phyloP scores from a whole-genome alignment of 2,113 vertebrate species.

The Sorex fumeus region DNA sequence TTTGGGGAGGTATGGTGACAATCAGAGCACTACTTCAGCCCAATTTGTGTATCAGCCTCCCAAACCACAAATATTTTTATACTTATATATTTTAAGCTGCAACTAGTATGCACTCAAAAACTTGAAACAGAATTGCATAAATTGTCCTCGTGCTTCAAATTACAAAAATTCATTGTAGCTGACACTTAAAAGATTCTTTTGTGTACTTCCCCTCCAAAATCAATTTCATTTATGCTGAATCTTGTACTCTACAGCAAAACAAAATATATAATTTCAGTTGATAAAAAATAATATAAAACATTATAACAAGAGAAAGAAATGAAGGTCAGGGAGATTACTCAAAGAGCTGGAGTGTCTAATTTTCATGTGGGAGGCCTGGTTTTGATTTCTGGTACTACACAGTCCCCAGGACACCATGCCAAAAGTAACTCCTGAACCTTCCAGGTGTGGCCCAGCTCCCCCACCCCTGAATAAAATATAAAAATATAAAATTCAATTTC shows the following conservation, averaged over 20 bases:
- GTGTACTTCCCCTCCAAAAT: constrained; percentile 33
- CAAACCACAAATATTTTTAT: constrained; percentile 75
- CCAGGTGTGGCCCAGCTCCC: too few relatives aligned
- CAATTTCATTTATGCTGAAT: constrained; percentile 35
- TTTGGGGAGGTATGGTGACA: constrained; percentile 95
- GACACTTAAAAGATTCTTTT: constrained; percentile 39
- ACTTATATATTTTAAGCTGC: background rate
- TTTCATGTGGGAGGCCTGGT: too few relatives aligned
- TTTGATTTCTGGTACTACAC: too few relatives aligned
- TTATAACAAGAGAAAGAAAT: too few relatives aligned
- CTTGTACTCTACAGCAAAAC: background rate
- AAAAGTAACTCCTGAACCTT: too few relatives aligned
- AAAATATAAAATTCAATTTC: constrained; percentile 18
- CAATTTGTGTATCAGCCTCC: constrained; percentile 96
- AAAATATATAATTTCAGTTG: too few relatives aligned
- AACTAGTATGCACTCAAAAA: constrained; percentile 49
- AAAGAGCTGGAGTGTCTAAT: too few relatives aligned
- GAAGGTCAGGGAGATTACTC: too few relatives aligned
- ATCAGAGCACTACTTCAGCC: constrained; percentile 89
- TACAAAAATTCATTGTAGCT: constrained; percentile 48
- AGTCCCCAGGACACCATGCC: too few relatives aligned
- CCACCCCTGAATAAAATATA: background rate
- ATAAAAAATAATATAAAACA: too few relatives aligned
- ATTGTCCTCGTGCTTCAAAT: constrained; percentile 10
- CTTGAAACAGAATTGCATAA: constrained; percentile 21